Percentiles rank a stretch among this genome's conserved stretches.
Evolutionary conservation across 1,140 invertebrate species (phyloP).

Genomic region (Akabosia matsudoensis): DNA sequence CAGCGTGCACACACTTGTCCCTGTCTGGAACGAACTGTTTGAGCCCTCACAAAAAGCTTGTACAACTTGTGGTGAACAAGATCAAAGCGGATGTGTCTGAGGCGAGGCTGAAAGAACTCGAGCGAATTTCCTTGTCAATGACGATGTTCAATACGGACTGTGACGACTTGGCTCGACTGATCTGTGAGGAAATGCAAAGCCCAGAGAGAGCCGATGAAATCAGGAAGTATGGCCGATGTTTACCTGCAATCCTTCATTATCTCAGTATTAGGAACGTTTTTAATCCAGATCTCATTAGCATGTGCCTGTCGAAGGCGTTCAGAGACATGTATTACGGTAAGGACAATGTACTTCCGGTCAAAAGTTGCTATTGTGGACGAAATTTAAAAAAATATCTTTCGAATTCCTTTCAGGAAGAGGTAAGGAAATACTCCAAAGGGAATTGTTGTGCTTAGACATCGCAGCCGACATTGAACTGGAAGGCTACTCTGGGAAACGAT

Average conservation of each 20-base stretch:
- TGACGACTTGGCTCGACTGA: constrained; percentile 52
- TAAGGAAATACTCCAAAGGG: constrained; percentile 49
- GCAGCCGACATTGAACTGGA: constrained; percentile 59
- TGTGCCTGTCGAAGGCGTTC: constrained; percentile 52
- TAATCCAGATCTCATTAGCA: constrained; percentile 55
- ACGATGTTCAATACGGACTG: constrained; percentile 55
- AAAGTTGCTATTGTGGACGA: too few relatives aligned
- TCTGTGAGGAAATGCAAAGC: constrained; percentile 55
- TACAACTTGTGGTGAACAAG: constrained; percentile 43
- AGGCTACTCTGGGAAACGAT: constrained; percentile 57
- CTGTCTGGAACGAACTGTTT: constrained; percentile 55
- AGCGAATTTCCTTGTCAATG: constrained; percentile 57
- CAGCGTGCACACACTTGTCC: constrained; percentile 56
- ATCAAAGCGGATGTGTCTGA: constrained; percentile 46
- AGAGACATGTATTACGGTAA: constrained; percentile 52
- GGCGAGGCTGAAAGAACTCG: constrained; percentile 62
- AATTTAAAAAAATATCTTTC: constrained; percentile 47
- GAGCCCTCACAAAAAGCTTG: constrained; percentile 51
- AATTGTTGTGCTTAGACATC: constrained; percentile 58
- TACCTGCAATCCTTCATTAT: constrained; percentile 54
- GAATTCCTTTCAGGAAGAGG: constrained; percentile 23
- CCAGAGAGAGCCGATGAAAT: constrained; percentile 54
- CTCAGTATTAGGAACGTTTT: constrained; percentile 54
- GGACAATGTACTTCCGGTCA: background rate
- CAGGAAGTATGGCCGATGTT: constrained; percentile 50